Evolutionary conservation across 1,140 invertebrate species (phyloP).

Genomic region (Lordiphosa mommai): DNA sequence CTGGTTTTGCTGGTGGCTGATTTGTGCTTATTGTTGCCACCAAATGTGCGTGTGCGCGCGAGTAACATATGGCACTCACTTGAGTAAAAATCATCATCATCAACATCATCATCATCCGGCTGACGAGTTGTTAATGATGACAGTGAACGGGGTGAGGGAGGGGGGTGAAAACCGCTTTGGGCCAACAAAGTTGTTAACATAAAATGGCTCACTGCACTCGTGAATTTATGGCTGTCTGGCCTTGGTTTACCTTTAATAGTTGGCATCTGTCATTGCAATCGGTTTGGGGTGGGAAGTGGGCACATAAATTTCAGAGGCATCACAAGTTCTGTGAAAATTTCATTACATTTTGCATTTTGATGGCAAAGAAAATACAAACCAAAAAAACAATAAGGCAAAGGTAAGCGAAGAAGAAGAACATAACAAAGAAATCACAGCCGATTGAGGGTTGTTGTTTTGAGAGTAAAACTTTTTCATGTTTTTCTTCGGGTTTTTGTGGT

Average conservation of each 20-base stretch:
- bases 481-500: too few relatives aligned
- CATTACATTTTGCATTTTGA: constrained; percentile 1
- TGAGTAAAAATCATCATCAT: constrained; percentile 35
- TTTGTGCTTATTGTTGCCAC: constrained; percentile 51
- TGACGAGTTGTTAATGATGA: constrained; percentile 52
- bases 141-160: not conserved
- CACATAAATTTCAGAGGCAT: constrained; percentile 10
- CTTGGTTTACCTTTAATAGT: constrained; percentile 25
- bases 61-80: constrained; percentile 50
- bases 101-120: constrained; percentile 32
- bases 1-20: constrained; percentile 14
- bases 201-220: constrained; percentile 37
- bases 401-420: too few relatives aligned
- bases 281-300: constrained; percentile 4
- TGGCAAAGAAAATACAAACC: not conserved
- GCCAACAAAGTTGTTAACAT: constrained; percentile 57
- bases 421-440: constrained; percentile 1
- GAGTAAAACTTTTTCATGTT: constrained; percentile 5
- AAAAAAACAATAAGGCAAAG: not conserved
- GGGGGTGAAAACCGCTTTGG: constrained; percentile 35
- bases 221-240: constrained; percentile 3
- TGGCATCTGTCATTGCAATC: constrained; percentile 48
- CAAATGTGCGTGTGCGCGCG: constrained; percentile 22
- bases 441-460: constrained; percentile 10
- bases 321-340: not conserved